Evolutionary conservation across 2,797 vertebrate genomes (phyloP), one percentile per base, ranked within the genome.

Genomic region (Coranthus polyacanthus): DNA sequence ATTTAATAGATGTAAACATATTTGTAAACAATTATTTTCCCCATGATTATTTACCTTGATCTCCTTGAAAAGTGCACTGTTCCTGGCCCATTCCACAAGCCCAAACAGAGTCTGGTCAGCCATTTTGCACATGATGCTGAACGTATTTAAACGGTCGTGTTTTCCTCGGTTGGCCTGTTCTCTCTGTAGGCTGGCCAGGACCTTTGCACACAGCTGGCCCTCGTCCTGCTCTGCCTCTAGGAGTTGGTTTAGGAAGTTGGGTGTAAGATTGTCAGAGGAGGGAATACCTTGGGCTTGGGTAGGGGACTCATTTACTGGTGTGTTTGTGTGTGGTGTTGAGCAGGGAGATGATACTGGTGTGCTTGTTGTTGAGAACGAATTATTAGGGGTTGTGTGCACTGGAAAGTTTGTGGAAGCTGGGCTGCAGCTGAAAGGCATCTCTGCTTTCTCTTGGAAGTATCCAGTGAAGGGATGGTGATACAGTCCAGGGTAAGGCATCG

Each of bases 111-210:
- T 95, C 81, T 93, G 94, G 81, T 95, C 95, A 0, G 93, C 92
- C 91, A 95, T 94, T 75, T 95, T 95, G 81, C 94, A 95, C 94
- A 95, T 95, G 78, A 95, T 94, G 72, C 92, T 94, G 75, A 95
- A 95, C 2, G 94, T 95, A 60, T 94, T 95, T 3, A 94, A 90
- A 8, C 93, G 12, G 77, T 95, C 94, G 4, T 95, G 94, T 68
- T 95, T 94, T 24, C 94, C 94, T 6, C 94, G 77, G 65, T 83
- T 92, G 56, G 92, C 92, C 71, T 95, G 92, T 42, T 95, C 95
- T 78, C 83, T 89, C 75, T 93, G 92, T 59, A 95, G 92, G 60
- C 75, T 92, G 41, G 89, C 84, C 10, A 95, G 78, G 26, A 95
- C 93, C 53, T 94, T 93, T n/a, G 89, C 78, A 43, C 92, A 89